Evolutionary conservation across 2,113 vertebrate species (phyloP), one percentile per base, ranked within the genome.

Genomic region (Phasianus colchicus): DNA sequence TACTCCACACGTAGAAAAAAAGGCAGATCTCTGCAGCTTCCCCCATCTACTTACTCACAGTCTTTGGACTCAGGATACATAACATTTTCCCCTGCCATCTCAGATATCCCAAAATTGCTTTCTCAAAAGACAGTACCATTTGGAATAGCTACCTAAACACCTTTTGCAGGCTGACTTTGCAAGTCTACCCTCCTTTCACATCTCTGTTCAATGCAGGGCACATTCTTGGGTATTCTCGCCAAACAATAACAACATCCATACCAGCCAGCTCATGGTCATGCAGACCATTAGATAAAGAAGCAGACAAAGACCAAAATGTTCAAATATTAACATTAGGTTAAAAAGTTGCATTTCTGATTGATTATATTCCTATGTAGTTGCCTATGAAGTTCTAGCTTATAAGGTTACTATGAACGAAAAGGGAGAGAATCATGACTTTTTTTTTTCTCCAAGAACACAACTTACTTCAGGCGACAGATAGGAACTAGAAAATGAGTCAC

Each of bases 401-500:
- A 52, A 45, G 13, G 65, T 64, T 84, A 60, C 67, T 66, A 27
- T 10, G n/a, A 83, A 66, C 10, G 27, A 70, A 70, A 91, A 66
- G 6, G 34, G 32, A 94, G 79, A 29, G 40, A 89, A 75, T 0
- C 0, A 60, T 34, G 36, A 43, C 4, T 66, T 75, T 83, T 92
- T 54, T 42, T 54, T 32, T 40, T 24, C 24, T 32, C 12, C 9
- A 69, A 55, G 54, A 90, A 40, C n/a, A 72, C 43, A 8, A 1
- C 38, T 55, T 86, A 57, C 40, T 94, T 78, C 78, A 93, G 73
- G 79, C 93, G 71, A 87, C 29, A 67, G 70, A 79, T 22, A 69
- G 47, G 57, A 80, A 50, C 22, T 71, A 77, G 79, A 82, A 12
- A 84, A 58, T 86, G 86, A 94, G 50, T 93, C 90, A 93, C 29